Conservation (phyloP, 2,888 invertebrate species). For the Melangyna quadrimaculata region DNA sequence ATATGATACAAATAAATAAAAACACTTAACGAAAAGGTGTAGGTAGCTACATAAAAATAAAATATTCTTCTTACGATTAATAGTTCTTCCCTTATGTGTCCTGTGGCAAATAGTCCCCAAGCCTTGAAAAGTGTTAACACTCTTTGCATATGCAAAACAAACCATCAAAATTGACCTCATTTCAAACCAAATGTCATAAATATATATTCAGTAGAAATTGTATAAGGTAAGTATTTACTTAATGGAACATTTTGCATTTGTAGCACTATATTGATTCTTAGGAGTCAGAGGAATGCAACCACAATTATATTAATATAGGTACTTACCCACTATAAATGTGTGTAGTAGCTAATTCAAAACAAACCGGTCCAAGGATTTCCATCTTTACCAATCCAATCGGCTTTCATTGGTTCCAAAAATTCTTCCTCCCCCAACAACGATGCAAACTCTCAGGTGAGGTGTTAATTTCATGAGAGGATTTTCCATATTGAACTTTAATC, state of each 20-base stretch:
- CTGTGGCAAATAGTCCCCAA: neutral
- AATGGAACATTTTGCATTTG: neutral
- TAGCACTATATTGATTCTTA: neutral
- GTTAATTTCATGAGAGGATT: constrained; percentile 51
- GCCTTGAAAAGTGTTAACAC: neutral
- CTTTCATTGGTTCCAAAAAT: constrained; percentile 17
- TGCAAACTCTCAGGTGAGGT: constrained; percentile 1
- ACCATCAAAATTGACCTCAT: constrained; percentile 3
- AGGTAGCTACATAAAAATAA: neutral
- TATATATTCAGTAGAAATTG: neutral
- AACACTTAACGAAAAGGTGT: neutral
- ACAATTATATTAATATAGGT: constrained; percentile 43
- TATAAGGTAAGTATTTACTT: neutral
- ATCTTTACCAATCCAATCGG: constrained; percentile 32
- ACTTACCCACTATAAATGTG: neutral
- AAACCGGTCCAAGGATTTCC: constrained; percentile 25
- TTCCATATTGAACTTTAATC: constrained; percentile 40
- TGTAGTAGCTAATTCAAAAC: neutral
- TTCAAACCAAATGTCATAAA: neutral
- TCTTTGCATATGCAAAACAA: neutral
- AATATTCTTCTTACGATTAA: neutral
- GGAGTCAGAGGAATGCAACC: constrained; percentile 22
- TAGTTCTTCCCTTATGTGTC: neutral
- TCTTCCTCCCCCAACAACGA: neutral
- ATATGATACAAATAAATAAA: neutral